Base-by-base conservation (phyloP, 2,113 vertebrate genomes). In the Hystrix cristata region DNA sequence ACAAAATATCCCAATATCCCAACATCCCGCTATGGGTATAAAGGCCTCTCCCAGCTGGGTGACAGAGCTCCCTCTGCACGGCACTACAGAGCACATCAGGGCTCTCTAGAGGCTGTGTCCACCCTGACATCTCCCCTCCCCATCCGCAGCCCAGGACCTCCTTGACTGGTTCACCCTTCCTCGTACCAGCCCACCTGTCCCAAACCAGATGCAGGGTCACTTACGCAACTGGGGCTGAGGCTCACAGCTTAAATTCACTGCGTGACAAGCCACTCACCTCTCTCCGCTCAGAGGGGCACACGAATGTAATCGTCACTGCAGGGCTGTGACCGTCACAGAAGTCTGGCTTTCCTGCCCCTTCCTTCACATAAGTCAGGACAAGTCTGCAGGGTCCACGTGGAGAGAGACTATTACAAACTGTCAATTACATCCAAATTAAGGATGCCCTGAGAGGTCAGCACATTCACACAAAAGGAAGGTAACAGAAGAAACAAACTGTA, bases 271-370 rank as follows among this genome's bases (percentile, higher is more conserved):
- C 86, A 91, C 99, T 97, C 98, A 99, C 99, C 98, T 98, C 98
- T 95, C 99, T 99, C 85, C 99, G 99, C 80, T 98, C 98, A 0
- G 99, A 99, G 0, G 99, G 99, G 95, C 99, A 99, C 94, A 99
- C 98, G 86, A 99, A 99, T 0, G 99, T 99, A 93, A 99, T 98
- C 0, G 98, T 99, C 95, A 99, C 99, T 0, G 99, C 99, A 11
- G 99, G 99, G 57, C 94, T 96, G 97, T 99, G 99, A 5, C 96
- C 99, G 1, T 98, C 96, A 94, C 99, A 99, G 72, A 99, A 99
- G 1, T 97, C 95, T 6, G 98, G 99, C 69, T 93, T 86, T 0
- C 59, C 89, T 0, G 79, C 38, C 34, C 51, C 97, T 71, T 97
- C 84, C 90, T 81, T 99, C 98, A 62, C 67, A 16, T 99, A 99